phyloP scores from a whole-genome alignment of 1,140 invertebrate genomes.

The Hestina assimilis region DNA sequence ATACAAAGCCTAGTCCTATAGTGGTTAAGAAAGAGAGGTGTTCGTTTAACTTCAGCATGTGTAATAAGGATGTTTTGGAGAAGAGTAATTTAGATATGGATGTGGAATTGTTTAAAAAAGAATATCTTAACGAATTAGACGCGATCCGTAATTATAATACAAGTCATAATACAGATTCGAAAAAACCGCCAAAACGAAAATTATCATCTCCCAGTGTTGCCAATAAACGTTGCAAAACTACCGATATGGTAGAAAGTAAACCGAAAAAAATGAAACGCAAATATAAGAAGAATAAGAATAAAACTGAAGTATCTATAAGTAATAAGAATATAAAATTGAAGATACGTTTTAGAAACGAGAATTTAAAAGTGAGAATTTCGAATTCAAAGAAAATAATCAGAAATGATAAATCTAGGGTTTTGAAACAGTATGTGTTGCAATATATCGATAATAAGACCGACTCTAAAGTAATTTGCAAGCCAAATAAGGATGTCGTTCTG shows the following conservation, averaged over 20 bases:
- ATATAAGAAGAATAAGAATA: conserved; percentile 8
- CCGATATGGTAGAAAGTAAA: conserved; percentile 9
- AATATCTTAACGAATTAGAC: conserved; percentile 52
- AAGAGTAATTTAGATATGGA: conserved; percentile 40
- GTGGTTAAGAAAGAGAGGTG: conserved; percentile 33
- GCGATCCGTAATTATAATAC: too few relatives aligned
- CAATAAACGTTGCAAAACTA: conserved; percentile 18
- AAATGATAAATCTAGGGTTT: conserved; percentile 18
- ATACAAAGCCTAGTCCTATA: conserved; percentile 13
- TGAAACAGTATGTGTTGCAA: conserved; percentile 51
- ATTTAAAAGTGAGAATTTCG: conserved; percentile 41
- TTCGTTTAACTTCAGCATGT: conserved; percentile 47
- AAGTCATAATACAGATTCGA: conserved; percentile 18
- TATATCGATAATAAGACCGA: conserved; percentile 18
- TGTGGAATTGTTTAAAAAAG: conserved; percentile 56
- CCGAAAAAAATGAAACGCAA: conserved; percentile 1
- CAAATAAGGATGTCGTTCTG: conserved; percentile 31
- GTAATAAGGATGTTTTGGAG: conserved; percentile 35
- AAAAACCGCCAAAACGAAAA: conserved; percentile 24
- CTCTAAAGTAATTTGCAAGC: conserved; percentile 24
- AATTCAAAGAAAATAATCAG: conserved; percentile 8
- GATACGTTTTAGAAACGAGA: conserved; percentile 38
- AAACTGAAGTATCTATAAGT: conserved; percentile 36
- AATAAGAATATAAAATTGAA: conserved; percentile 47
- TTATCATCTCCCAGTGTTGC: background rate